Base-by-base conservation (phyloP, 2,113 vertebrate species). In the Myxocyprinus asiaticus region DNA sequence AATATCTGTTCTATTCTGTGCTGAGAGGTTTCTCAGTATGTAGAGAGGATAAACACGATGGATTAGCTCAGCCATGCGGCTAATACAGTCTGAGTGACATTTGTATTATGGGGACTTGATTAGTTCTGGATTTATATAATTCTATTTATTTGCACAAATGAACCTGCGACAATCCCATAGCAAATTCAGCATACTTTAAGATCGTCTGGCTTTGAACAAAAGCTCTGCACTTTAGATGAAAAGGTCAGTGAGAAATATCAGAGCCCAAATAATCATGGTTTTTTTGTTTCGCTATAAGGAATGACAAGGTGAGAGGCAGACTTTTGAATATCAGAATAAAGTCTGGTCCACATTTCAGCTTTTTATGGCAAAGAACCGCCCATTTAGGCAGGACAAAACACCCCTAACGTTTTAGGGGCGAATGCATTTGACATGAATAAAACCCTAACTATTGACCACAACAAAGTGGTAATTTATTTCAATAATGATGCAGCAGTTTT, bases 61-160 rank as follows among this genome's bases (percentile, higher is more conserved):
- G 22, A 82, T 72, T 69, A 80, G 67, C 58, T 78, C 78, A 9
- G 48, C 42, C 8, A 55, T 82, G 75, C 81, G 43, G 44, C 68
- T 79, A 80, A 83, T 67, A 53, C 53, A 58, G 42, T 17, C 70
- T 47, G 55, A 73, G 42, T 22, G 42, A 73, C 55, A 61, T 61
- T 72, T 61, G 55, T 47, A 73, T 73, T 47, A 59, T 47, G 70
- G 6, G 33, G 9, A 7, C 43, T 33, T 59, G 43, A 59, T 45
- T 59, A 58, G 69, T 59, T 47, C 43, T 59, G 70, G 42, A 59
- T 61, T 73, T 72, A 45, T 71, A 9, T 44, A 44, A 58, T 42
- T 69, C 53, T 58, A 44, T 71, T 71, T 72, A 72, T 72, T 58
- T 15, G 69, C 45, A 6, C 53, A 58, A 72, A 72, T 58, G 12